A percentile compares a stretch with the other conserved stretches of the same genome.
Evolutionary conservation across 2,888 invertebrate species (phyloP).

Genomic region (Cactoblastis cactorum): DNA sequence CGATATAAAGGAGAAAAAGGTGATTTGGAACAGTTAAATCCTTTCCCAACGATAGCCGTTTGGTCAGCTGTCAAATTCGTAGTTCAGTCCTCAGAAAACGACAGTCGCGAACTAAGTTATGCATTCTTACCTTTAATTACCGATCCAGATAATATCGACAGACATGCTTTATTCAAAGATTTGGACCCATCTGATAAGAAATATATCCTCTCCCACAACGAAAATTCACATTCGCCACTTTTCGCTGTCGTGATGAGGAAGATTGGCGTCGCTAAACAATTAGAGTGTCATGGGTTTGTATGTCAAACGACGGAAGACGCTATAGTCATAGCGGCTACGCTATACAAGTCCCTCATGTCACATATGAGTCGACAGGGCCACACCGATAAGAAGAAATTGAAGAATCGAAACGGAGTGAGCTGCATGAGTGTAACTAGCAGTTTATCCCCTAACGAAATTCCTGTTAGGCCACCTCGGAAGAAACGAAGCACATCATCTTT

Average conservation of each 20-base stretch:
- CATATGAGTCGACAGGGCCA: conserved; percentile 83
- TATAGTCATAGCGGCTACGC: conserved; percentile 93
- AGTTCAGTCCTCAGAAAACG: conserved; percentile 80
- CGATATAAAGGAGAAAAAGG: conserved; percentile 82
- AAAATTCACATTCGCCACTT: conserved; percentile 87
- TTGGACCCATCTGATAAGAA: conserved; percentile 77
- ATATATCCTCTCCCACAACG: conserved; percentile 77
- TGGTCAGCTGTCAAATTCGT: conserved; percentile 95
- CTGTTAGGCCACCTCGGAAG: conserved; percentile 86
- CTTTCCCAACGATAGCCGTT: conserved; percentile 94
- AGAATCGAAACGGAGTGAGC: conserved; percentile 86
- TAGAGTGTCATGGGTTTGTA: conserved; percentile 95
- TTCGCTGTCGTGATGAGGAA: conserved; percentile 95
- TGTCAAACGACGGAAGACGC: conserved; percentile 94
- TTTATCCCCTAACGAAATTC: conserved; percentile 67
- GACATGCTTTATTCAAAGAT: conserved; percentile 82
- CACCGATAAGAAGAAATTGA: conserved; percentile 78
- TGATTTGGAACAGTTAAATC: conserved; percentile 84
- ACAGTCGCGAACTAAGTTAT: conserved; percentile 77
- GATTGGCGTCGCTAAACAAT: conserved; percentile 85
- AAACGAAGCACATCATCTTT: conserved; percentile 84
- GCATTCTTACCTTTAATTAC: conserved; percentile 92
- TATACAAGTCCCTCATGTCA: conserved; percentile 92
- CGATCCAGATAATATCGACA: conserved; percentile 88
- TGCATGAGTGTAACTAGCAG: conserved; percentile 88